Percentiles rank a stretch among this genome's conserved stretches.
These are phyloP conservation scores for Poecilia picta DNA, from an alignment of 2,797 vertebrate genomes.

Conservation along the genomic window DNA sequence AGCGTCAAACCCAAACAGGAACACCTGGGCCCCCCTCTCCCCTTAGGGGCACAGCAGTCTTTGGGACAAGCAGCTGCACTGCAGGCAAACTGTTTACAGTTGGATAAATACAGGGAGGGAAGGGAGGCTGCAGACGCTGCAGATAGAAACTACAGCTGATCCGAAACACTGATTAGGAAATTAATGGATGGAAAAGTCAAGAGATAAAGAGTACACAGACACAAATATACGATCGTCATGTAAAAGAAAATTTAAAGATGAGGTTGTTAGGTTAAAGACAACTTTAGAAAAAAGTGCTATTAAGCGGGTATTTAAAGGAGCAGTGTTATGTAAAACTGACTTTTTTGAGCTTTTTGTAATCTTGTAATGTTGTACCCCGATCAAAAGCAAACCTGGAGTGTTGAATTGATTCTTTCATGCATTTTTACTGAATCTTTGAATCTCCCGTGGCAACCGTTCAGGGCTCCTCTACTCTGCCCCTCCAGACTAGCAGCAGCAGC, in stretches of 20 bases:
- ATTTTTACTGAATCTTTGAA: too few relatives aligned
- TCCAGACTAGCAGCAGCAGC: too few relatives aligned
- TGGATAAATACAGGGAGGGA: slow-evolving; percentile 37
- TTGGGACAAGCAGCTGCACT: slow-evolving; percentile 58
- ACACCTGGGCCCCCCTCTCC: slow-evolving; percentile 75
- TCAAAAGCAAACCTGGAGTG: too few relatives aligned
- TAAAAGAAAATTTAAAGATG: not conserved
- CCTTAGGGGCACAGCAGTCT: slow-evolving; percentile 22
- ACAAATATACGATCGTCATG: not conserved
- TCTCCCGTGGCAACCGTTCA: too few relatives aligned
- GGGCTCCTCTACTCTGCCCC: too few relatives aligned
- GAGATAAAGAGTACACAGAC: slow-evolving; percentile 19
- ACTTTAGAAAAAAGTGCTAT: not conserved
- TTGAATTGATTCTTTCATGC: too few relatives aligned
- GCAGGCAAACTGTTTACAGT: slow-evolving; percentile 79
- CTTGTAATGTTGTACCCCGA: too few relatives aligned
- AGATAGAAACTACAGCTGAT: slow-evolving; percentile 20
- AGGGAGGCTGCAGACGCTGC: slow-evolving; percentile 41
- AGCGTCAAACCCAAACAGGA: slow-evolving; percentile 78
- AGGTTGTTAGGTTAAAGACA: not conserved
- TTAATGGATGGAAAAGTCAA: slow-evolving; percentile 15
- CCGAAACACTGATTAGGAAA: slow-evolving; percentile 16
- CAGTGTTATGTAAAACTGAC: too few relatives aligned
- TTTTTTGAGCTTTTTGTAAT: too few relatives aligned
- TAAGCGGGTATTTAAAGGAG: too few relatives aligned